Evolutionary conservation across 1,140 invertebrate species (phyloP), one percentile per base, ranked within the genome.

Genomic region (Ceratitis capitata): DNA sequence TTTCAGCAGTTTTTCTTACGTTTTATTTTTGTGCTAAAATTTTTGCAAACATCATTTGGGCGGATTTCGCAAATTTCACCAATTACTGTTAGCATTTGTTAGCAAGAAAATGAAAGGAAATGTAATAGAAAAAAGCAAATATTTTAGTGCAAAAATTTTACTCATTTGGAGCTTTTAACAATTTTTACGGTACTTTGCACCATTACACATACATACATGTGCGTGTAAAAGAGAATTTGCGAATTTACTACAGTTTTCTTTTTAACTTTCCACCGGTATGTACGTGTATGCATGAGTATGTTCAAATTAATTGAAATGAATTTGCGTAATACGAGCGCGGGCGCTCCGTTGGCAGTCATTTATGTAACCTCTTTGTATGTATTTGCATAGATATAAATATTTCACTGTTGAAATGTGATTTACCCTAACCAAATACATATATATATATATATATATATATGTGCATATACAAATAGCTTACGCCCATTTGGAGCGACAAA

Each of bases 261-360:
- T 29, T 78, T 42, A 39, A 35, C 35, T n/a, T 74, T 39, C n/a
- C n/a, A n/a, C n/a, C n/a, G n/a, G n/a, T n/a, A n/a, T n/a, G n/a
- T n/a, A n/a, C n/a, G 12, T 19, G 16, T 45, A 0, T 23, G 69
- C 6, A 47, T 1, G 1, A 47, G 7, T 78, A 39, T 45, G n/a
- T 9, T 23, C 51, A 23, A 56, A 78, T 78, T 78, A 78, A 78
- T 78, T 78, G 69, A 78, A 78, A 78, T 78, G 69, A 78, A 78
- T 78, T 78, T 78, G 35, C 39, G 69, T 78, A 78, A 78, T 78
- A 45, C 69, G 5, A 39, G 39, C 69, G 69, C 69, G 69, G 69
- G 69, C 69, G 42, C 19, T 2, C 14, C 19, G 45, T 6, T 14
- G 42, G 39, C 69, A 14, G 7, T 14, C 39, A 45, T 16, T 78